Base-by-base conservation (phyloP, 2,888 invertebrate genomes). In the Chrysolina oricalcia region DNA sequence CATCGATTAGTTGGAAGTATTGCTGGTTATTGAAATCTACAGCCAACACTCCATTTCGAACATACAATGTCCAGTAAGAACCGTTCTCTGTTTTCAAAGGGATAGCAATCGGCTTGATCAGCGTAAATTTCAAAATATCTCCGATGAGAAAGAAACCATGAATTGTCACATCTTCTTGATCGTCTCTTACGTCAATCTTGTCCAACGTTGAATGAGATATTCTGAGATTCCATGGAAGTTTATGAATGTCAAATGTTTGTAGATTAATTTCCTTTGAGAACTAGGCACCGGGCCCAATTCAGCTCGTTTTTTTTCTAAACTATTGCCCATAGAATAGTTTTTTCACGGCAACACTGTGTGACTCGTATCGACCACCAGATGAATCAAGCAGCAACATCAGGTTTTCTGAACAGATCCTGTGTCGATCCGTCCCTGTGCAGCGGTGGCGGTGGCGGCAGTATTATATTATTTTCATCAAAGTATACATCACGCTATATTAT, bases 401-500 rank as follows among this genome's bases (percentile, higher is more conserved):
- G n/a, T n/a, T n/a, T n/a, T n/a, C n/a, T n/a, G n/a, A n/a, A n/a
- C n/a, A n/a, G n/a, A n/a, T n/a, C n/a, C n/a, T n/a, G n/a, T n/a
- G 43, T 5, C 2, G 15, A 23, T 53, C 53, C 53, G 50, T n/a
- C 59, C 21, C 65, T 56, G 56, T 59, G 23, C 15, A 46, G 66
- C 50, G 65, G 48, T 66, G 53, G 53, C 53, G 19, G 35, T 8
- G 46, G 59, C 59, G 17, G 41, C 46, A 50, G 72, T 66, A 69
- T 78, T 65, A 73, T 75, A 77, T 77, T 79, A 74, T 75, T 77
- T 79, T 70, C 66, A 70, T 70, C 72, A 72, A 75, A 75, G 77
- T 73, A 73, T 72, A 76, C 75, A 79, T 74, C 77, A 79, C 77
- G 79, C 77, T 72, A 78, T 78, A 77, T 78, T 77, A 78, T 73